Conservation (phyloP, 2,888 invertebrate species). For the Meteorus cinctellus region DNA sequence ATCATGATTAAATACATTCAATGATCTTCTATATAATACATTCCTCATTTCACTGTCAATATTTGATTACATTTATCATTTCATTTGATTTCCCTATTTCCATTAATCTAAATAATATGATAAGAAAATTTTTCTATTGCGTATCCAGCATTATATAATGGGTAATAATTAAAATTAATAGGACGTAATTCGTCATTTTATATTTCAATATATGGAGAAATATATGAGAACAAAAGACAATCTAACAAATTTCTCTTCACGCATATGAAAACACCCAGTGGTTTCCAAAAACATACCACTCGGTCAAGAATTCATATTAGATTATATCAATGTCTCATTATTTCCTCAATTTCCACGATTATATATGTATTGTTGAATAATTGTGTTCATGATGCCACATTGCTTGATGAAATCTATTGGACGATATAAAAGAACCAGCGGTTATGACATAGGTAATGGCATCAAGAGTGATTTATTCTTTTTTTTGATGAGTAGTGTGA, state of each 20-base stretch:
- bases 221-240: background rate
- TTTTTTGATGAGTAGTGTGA: background rate
- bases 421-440: slow-evolving; percentile 56
- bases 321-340: background rate
- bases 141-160: background rate
- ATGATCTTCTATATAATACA: too few species aligned
- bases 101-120: background rate
- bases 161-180: background rate
- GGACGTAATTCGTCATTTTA: background rate
- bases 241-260: slow-evolving; percentile 8
- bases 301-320: background rate
- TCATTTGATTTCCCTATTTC: too few species aligned
- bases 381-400: slow-evolving; percentile 60
- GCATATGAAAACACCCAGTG: background rate
- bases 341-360: background rate
- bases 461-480: slow-evolving; percentile 13
- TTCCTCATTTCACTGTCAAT: too few species aligned
- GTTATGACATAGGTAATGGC: slow-evolving; percentile 56
- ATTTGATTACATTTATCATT: too few species aligned
- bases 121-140: background rate
- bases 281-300: slow-evolving; percentile 2
- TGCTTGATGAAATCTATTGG: slow-evolving; percentile 67
- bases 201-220: background rate
- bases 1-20: too few species aligned
- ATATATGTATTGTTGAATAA: background rate